These are phyloP conservation scores for Telmatherina bonti DNA, from an alignment of 2,797 vertebrate species.

Conservation along the genomic window DNA sequence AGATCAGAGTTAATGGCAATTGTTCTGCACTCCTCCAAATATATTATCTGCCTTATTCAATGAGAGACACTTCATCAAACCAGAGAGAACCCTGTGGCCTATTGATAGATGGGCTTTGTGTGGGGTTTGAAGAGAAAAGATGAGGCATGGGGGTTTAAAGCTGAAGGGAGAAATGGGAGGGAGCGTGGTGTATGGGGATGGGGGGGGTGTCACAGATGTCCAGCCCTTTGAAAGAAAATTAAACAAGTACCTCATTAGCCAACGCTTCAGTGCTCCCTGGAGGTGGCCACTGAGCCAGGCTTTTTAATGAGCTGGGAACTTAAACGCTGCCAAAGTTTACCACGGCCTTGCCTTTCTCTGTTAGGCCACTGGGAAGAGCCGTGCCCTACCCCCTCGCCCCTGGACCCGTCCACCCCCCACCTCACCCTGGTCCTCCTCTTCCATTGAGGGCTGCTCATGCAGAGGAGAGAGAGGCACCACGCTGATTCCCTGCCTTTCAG, in stretches of 20 bases:
- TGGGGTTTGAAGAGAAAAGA: slow-evolving; percentile 87
- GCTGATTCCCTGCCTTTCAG: slow-evolving; percentile 95
- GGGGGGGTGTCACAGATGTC: slow-evolving; percentile 98
- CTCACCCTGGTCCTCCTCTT: slow-evolving; percentile 69
- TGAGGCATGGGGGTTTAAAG: slow-evolving; percentile 72
- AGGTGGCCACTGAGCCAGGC: slow-evolving; percentile 97
- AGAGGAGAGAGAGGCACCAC: slow-evolving; percentile 93
- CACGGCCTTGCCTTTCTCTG: slow-evolving; percentile 93
- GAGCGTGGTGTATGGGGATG: slow-evolving; percentile 43
- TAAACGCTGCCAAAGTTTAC: slow-evolving; percentile 99
- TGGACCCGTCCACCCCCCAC: slow-evolving; percentile 53
- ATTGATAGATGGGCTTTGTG: slow-evolving; percentile 98
- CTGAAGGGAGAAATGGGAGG: slow-evolving; percentile 64
- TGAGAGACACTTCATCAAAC: slow-evolving; percentile 99
- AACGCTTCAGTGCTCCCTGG: slow-evolving; percentile 99
- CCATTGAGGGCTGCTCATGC: slow-evolving; percentile 98
- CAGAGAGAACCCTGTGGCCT: slow-evolving; percentile 94
- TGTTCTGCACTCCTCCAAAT: slow-evolving; percentile 97
- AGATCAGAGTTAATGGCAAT: slow-evolving; percentile 98
- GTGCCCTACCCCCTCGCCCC: slow-evolving; percentile 74
- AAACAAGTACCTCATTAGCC: slow-evolving; percentile 99
- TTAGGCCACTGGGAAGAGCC: slow-evolving; percentile 89
- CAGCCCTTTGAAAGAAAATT: slow-evolving; percentile 99
- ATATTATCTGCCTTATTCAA: slow-evolving; percentile 99
- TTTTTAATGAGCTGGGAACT: slow-evolving; percentile 99